A percentile compares a stretch with the other conserved stretches of the same genome.
Evolutionary conservation across 2,888 invertebrate species (phyloP).

Genomic region (Tuberolachnus salignus): DNA sequence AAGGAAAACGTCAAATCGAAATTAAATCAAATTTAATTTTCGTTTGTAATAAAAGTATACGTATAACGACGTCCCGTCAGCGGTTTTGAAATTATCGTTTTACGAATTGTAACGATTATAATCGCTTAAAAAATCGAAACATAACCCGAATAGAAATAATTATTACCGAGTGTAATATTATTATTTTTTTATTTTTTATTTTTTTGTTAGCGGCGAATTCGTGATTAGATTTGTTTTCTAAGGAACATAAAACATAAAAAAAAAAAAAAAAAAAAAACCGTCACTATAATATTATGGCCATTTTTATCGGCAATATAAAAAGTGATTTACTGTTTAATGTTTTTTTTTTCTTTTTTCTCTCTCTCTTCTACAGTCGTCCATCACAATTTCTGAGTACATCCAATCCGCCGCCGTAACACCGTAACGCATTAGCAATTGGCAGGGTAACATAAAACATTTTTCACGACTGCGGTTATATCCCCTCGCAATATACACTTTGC

Average conservation of each 20-base stretch:
- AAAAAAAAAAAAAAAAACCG: neutral
- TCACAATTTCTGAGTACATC: slow-evolving; percentile 15
- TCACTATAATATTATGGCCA: neutral
- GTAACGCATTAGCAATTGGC: slow-evolving; percentile 32
- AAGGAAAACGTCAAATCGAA: too few relatives aligned
- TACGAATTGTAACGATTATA: too few relatives aligned
- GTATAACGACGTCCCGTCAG: too few relatives aligned
- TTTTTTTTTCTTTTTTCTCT: neutral
- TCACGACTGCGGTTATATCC: slow-evolving; percentile 10
- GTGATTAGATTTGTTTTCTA: slow-evolving; percentile 5
- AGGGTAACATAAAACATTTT: slow-evolving; percentile 20
- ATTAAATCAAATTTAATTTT: too few relatives aligned
- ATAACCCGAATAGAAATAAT: too few relatives aligned
- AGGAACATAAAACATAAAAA: neutral
- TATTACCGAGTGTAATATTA: too few relatives aligned
- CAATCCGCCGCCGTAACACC: neutral
- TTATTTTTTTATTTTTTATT: too few relatives aligned
- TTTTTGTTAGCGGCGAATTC: too few relatives aligned
- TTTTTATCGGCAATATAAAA: slow-evolving; percentile 41
- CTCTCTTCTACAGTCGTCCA: slow-evolving; percentile 1
- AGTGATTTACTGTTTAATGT: slow-evolving; percentile 44
- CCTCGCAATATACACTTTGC: too few relatives aligned
- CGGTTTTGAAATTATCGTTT: too few relatives aligned
- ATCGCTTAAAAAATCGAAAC: too few relatives aligned
- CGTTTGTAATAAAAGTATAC: too few relatives aligned